These are phyloP conservation scores for Pampus argenteus DNA, from an alignment of 2,797 vertebrate species.

Conservation along the genomic window DNA sequence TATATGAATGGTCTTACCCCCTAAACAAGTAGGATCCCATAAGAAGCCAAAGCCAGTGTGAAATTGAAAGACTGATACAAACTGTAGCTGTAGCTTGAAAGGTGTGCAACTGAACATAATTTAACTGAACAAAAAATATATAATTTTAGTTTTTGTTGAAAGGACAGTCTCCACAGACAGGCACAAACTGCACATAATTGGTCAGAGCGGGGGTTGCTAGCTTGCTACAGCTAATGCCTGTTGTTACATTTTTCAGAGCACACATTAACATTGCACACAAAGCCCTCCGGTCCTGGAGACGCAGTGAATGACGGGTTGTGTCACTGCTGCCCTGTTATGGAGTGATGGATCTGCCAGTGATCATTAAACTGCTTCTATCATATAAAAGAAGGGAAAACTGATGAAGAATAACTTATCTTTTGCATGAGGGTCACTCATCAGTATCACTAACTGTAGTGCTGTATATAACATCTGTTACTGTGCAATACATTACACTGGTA, in stretches of 20 bases:
- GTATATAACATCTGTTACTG: slow-evolving; percentile 9
- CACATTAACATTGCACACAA: not conserved
- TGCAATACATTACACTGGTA: slow-evolving; percentile 30
- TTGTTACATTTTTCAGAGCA: not conserved
- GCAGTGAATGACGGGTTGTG: not conserved
- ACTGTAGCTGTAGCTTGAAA: slow-evolving; percentile 8
- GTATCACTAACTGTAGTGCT: not conserved
- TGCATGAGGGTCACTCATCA: slow-evolving; percentile 16
- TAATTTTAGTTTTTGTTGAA: too few species aligned
- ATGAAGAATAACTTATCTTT: slow-evolving; percentile 25
- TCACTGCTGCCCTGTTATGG: not conserved
- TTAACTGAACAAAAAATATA: too few species aligned
- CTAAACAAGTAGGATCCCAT: slow-evolving; percentile 15
- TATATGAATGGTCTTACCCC: not conserved
- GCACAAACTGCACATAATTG: not conserved
- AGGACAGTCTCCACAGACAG: not conserved
- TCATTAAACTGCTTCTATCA: slow-evolving; percentile 6
- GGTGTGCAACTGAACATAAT: not conserved
- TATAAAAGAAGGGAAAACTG: slow-evolving; percentile 30
- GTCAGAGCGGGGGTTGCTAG: slow-evolving; percentile 1
- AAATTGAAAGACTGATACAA: not conserved
- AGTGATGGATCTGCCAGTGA: not conserved
- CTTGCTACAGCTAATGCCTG: slow-evolving; percentile 11
- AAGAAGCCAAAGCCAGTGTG: not conserved
- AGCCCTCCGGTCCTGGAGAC: not conserved